Evolutionary conservation across 2,797 vertebrate genomes (phyloP).

Genomic region (Lepidocolaptes lacrymiger): DNA sequence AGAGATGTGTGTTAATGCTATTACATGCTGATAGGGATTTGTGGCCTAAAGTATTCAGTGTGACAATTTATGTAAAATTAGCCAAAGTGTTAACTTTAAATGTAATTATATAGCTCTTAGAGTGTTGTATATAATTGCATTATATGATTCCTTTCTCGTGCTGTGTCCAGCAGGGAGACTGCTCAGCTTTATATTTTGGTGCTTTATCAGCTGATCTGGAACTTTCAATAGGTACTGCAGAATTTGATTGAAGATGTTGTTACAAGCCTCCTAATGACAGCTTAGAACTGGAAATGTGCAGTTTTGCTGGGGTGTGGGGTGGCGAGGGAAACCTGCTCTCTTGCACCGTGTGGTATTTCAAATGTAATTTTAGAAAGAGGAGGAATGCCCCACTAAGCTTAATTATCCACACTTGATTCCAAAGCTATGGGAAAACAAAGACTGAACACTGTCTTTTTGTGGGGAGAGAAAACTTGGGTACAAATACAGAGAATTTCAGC

Average conservation of each 20-base stretch:
- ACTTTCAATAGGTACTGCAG: neutral
- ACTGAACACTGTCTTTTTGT: neutral
- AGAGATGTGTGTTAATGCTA: neutral
- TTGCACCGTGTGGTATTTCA: rapidly evolving
- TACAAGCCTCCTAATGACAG: neutral
- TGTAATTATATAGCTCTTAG: neutral
- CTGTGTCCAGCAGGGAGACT: neutral
- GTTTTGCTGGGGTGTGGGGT: neutral
- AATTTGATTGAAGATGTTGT: neutral
- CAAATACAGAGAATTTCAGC: neutral
- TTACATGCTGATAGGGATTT: neutral
- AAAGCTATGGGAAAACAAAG: neutral
- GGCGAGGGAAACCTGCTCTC: neutral
- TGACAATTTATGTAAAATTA: neutral
- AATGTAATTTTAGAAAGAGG: neutral
- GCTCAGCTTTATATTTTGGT: neutral
- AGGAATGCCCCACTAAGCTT: neutral
- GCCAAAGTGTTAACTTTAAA: neutral
- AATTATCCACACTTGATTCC: neutral
- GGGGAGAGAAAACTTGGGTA: neutral
- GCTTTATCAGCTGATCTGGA: neutral
- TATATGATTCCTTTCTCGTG: neutral
- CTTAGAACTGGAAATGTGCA: neutral
- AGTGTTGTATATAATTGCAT: neutral
- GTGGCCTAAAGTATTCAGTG: neutral